Conservation (phyloP, 2,113 vertebrate species). For the Elgaria multicarinata region DNA sequence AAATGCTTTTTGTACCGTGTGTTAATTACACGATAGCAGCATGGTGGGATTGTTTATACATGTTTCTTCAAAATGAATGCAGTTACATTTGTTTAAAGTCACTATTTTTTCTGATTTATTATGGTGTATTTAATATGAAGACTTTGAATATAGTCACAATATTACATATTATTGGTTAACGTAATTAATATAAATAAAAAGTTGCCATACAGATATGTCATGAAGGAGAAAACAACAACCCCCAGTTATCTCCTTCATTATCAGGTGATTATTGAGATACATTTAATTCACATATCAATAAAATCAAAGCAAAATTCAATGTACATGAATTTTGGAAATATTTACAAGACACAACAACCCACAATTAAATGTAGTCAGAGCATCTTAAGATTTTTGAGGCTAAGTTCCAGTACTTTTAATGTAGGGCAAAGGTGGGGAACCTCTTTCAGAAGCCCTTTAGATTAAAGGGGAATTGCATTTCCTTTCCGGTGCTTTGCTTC, state of each 20-base stretch:
- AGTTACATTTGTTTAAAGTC: background rate
- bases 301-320: background rate
- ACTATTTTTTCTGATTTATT: background rate
- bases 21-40: background rate
- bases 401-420: background rate
- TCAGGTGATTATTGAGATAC: background rate
- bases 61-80: background rate
- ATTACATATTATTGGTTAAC: background rate
- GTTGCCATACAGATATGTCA: background rate
- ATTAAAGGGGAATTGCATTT: too few species aligned
- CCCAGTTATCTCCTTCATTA: background rate
- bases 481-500: too few species aligned
- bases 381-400: background rate
- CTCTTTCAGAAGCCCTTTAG: too few species aligned
- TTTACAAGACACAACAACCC: background rate
- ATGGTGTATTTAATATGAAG: background rate
- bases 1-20: background rate
- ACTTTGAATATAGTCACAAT: background rate
- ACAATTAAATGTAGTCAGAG: background rate
- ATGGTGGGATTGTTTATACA: background rate
- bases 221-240: background rate
- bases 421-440: too few species aligned
- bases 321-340: background rate
- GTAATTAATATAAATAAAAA: background rate
- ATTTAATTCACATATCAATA: background rate